These are phyloP conservation scores for Spondyliosoma cantharus DNA, from an alignment of 2,797 vertebrate genomes.

Conservation along the genomic window DNA sequence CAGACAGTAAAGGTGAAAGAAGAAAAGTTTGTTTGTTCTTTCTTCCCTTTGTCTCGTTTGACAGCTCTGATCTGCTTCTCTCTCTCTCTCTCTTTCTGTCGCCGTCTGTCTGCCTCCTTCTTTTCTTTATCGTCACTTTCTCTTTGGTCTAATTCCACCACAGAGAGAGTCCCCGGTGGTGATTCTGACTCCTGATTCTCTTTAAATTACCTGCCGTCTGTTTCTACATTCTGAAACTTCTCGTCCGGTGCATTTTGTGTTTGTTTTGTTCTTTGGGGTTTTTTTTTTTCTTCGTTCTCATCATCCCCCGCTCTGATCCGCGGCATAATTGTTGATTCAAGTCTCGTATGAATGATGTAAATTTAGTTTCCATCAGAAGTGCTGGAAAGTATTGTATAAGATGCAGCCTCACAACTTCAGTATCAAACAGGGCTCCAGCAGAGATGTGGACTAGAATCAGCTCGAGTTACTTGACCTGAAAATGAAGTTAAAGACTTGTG, in stretches of 20 bases:
- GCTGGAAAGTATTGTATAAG: not conserved
- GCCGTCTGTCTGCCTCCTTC: constrained; percentile 10
- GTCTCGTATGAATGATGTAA: not conserved
- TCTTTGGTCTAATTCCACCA: constrained; percentile 8
- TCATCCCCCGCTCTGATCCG: not conserved
- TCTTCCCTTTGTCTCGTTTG: constrained; percentile 39
- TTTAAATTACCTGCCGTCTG: constrained; percentile 9
- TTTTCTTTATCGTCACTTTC: constrained; percentile 5
- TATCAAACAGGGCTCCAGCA: no score
- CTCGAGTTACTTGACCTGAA: no score
- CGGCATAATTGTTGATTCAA: not conserved
- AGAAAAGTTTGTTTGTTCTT: constrained; percentile 40
- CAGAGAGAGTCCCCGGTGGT: constrained; percentile 13
- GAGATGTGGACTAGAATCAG: no score
- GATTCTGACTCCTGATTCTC: constrained; percentile 29
- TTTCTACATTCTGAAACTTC: not conserved
- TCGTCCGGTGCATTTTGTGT: not conserved
- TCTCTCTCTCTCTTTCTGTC: not conserved
- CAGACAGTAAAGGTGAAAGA: constrained; percentile 50
- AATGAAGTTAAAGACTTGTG: no score
- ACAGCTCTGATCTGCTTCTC: constrained; percentile 42
- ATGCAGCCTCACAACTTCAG: not conserved
- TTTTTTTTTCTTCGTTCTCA: not conserved
- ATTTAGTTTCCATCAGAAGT: not conserved
- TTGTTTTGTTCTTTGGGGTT: not conserved